Conservation (phyloP, 2,797 vertebrate genomes). For the Enteromius treurensis region DNA sequence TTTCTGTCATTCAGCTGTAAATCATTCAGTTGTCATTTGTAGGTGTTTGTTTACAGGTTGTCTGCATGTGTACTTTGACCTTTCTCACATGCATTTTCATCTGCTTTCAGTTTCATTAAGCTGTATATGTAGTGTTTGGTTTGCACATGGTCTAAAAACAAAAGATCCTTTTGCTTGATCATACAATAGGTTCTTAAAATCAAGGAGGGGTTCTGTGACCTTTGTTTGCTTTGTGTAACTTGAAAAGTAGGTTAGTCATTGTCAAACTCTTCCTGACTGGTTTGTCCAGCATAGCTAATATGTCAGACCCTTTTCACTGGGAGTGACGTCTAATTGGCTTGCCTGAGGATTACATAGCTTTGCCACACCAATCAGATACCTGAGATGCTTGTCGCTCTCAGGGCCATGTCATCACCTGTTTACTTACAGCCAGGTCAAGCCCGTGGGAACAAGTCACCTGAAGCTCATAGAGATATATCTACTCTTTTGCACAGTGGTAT, state of each 20-base stretch:
- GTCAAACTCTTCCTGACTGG: conserved; percentile 55
- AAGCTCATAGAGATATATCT: conserved; percentile 56
- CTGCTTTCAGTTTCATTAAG: not conserved
- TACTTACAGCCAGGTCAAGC: conserved; percentile 32
- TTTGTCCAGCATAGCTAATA: conserved; percentile 57
- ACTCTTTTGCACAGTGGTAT: conserved; percentile 39
- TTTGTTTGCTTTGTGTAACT: not conserved
- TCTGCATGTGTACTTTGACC: not conserved
- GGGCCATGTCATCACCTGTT: conserved; percentile 5
- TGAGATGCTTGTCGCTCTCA: not conserved
- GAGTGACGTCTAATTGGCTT: conserved; percentile 30
- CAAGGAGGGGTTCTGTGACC: not conserved
- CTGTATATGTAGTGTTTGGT: not conserved
- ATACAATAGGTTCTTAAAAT: not conserved
- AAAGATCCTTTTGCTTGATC: not conserved
- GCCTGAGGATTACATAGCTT: conserved; percentile 1
- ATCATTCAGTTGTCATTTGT: conserved; percentile 4
- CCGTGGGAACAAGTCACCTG: conserved; percentile 18
- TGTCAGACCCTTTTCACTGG: not conserved
- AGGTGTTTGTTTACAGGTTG: not conserved
- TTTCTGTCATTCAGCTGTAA: not conserved
- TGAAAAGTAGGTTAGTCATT: conserved; percentile 18
- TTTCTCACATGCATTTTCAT: not conserved
- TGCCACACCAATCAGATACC: conserved; percentile 11
- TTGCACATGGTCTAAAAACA: not conserved